These are phyloP conservation scores for Camponotus fellah DNA, from an alignment of 2,888 invertebrate species.

Conservation along the genomic window DNA sequence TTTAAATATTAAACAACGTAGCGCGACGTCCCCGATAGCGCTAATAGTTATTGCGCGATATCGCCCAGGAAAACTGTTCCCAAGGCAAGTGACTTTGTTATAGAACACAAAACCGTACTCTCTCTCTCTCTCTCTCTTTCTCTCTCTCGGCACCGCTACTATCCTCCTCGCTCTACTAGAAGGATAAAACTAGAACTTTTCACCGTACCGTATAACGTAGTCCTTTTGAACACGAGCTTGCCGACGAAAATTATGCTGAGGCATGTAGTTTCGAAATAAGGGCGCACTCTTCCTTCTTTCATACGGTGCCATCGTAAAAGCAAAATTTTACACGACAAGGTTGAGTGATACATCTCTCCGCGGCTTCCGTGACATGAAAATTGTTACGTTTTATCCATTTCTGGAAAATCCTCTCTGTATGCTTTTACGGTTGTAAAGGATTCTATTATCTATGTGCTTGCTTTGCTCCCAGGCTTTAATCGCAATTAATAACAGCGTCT, in stretches of 20 bases:
- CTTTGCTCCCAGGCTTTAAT: slow-evolving; percentile 5
- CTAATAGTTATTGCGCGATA: slow-evolving; percentile 55
- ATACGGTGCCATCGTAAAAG: slow-evolving; percentile 26
- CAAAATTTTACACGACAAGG: slow-evolving; percentile 34
- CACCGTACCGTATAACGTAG: slow-evolving; percentile 45
- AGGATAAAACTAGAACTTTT: slow-evolving; percentile 48
- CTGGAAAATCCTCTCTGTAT: not conserved
- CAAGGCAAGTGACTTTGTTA: slow-evolving; percentile 39
- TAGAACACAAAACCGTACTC: slow-evolving; percentile 32
- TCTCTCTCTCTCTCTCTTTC: too few relatives aligned
- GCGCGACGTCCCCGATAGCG: slow-evolving; percentile 55
- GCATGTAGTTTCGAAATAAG: slow-evolving; percentile 42
- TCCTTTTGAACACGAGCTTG: slow-evolving; percentile 44
- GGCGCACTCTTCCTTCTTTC: slow-evolving; percentile 17
- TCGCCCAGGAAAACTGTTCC: slow-evolving; percentile 34
- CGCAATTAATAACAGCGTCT: slow-evolving; percentile 3
- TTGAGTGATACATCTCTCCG: slow-evolving; percentile 26
- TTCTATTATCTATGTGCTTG: not conserved
- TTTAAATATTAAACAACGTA: slow-evolving; percentile 70
- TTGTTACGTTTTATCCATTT: slow-evolving; percentile 14
- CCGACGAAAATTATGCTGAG: slow-evolving; percentile 50
- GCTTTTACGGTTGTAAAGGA: not conserved
- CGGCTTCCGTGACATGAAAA: not conserved
- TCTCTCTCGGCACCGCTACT: not conserved
- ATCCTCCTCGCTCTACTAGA: not conserved